Evolutionary conservation across 1,140 invertebrate species (phyloP).

Genomic region (Marisa cornuarietis): DNA sequence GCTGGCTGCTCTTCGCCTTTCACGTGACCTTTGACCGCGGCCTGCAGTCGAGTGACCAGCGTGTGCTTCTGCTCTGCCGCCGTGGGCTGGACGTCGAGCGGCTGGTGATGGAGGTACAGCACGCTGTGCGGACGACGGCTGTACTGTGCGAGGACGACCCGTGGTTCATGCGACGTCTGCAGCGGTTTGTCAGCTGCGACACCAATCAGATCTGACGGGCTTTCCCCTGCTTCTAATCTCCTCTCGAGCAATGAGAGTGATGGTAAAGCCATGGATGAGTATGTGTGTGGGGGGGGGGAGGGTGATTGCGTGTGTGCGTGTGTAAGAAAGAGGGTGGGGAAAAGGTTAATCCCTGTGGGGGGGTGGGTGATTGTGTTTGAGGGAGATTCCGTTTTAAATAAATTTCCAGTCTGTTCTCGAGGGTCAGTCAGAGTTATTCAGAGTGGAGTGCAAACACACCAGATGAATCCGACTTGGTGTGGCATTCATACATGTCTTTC

Average conservation of each 20-base stretch:
- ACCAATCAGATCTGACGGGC: background rate
- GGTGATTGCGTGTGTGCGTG: background rate
- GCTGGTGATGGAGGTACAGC: conserved; percentile 1
- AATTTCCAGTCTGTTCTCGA: too few species aligned
- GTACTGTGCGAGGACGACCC: background rate
- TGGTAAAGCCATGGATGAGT: too few species aligned
- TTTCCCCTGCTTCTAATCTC: too few species aligned
- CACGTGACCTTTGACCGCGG: conserved; percentile 40
- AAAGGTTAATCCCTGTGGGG: background rate
- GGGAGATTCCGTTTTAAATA: too few species aligned
- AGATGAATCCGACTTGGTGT: too few species aligned
- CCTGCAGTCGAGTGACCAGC: background rate
- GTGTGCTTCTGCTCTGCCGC: background rate
- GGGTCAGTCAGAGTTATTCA: too few species aligned
- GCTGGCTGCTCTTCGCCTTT: conserved; percentile 49
- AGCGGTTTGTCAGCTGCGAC: background rate
- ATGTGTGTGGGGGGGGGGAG: background rate
- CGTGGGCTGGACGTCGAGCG: background rate
- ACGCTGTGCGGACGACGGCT: background rate
- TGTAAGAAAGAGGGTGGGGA: background rate
- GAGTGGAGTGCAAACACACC: too few species aligned
- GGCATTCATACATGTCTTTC: too few species aligned
- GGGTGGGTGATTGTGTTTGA: background rate
- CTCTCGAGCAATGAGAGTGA: too few species aligned
- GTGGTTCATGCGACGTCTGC: background rate